phyloP scores from a whole-genome alignment of 2,888 invertebrate species.

The Tipula lateralis region DNA sequence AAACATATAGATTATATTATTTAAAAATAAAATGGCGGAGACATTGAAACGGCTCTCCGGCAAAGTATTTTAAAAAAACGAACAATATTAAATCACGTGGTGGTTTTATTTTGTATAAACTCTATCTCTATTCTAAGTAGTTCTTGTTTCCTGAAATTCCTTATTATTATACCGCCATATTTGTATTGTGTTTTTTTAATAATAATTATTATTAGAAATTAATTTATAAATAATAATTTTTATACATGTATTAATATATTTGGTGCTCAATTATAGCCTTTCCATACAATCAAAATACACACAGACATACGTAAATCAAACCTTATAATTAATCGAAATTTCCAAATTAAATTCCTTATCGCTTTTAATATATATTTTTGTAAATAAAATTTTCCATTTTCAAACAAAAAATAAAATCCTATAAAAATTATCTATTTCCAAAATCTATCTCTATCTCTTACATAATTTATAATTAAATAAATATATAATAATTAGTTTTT shows the following conservation, averaged over 20 bases:
- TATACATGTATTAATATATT: not conserved
- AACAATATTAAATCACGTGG: not conserved
- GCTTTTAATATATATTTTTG: not conserved
- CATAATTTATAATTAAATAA: not conserved
- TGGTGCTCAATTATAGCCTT: not conserved
- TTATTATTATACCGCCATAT: slow-evolving; percentile 1
- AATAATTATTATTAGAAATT: not conserved
- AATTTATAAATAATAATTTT: not conserved
- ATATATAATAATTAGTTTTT: slow-evolving; percentile 1
- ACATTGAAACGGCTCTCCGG: not conserved
- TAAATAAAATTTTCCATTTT: not conserved
- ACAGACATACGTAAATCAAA: not conserved
- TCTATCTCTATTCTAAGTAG: not conserved
- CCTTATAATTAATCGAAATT: not conserved
- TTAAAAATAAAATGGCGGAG: slow-evolving; percentile 4
- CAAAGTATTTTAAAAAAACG: not conserved
- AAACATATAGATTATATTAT: not conserved
- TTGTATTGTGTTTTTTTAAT: not conserved
- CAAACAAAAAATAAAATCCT: no score
- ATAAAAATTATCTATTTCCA: not conserved
- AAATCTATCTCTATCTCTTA: not conserved
- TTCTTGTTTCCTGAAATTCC: not conserved
- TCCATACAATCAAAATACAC: no score
- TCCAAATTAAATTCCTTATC: not conserved
- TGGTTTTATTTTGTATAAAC: not conserved